Evolutionary conservation across 2,797 vertebrate genomes (phyloP), one percentile per base, ranked within the genome.

Genomic region (Glyptemys insculpta): DNA sequence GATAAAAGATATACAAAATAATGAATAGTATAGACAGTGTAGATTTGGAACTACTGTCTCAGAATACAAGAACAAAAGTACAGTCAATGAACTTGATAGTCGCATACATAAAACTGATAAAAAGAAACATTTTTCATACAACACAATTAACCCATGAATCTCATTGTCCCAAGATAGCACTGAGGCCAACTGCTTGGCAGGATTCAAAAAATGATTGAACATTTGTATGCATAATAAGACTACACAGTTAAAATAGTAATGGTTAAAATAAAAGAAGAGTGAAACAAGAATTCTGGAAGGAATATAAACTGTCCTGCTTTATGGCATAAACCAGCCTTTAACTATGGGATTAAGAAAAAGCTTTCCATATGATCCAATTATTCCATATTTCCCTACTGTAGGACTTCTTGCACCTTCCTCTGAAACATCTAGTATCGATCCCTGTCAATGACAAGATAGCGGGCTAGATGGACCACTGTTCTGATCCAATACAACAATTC

Each of bases 41-140:
- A 92, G 87, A 91, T 65, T 91, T 90, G 88, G 92, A 65, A 87
- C 89, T 86, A 89, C 92, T 53, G 76, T 54, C 94, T 92, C 84
- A 88, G 76, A 95, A 93, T 90, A 95, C 90, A 87, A 85, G 83
- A 93, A 89, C 0, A 7, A 96, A 88, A 59, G 78, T 65, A 34
- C 92, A 74, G 85, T 89, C 85, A 79, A 85, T 90, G 93, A 72
- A 89, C 89, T 76, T 65, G 72, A 84, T 12, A 79, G 56, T 49
- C 15, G 50, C 1, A 5, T 90, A 87, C 50, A 11, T 74, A 34
- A 62, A 62, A 62, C 29, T 31, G 85, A 76, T 87, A 2, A 29
- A 81, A 16, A 29, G 44, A 15, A 37, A 68, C 21, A 29, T 37
- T 72, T 57, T 91, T 34, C 9, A 0, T 89, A 91, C 84, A 81